A percentile compares a stretch with the other conserved stretches of the same genome.
phyloP scores from a whole-genome alignment of 1,140 invertebrate species.

The Theocolax elegans region DNA sequence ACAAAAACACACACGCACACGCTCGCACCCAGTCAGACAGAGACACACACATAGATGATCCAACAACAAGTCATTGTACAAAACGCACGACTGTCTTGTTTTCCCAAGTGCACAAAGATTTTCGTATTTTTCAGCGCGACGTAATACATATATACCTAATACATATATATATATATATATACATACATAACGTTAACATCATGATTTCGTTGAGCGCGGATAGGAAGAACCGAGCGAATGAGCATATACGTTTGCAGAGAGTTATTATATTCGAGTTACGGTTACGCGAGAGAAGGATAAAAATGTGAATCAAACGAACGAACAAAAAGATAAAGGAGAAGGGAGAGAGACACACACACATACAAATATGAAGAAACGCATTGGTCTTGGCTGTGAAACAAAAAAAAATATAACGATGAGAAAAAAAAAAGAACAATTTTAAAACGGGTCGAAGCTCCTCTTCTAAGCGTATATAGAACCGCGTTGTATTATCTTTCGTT shows the following conservation, averaged over 20 bases:
- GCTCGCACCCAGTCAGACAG: too few relatives aligned
- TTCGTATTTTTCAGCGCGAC: slow-evolving; percentile 24
- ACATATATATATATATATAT: too few relatives aligned
- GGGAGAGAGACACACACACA: too few relatives aligned
- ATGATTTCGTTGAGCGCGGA: slow-evolving; percentile 15
- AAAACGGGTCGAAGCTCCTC: slow-evolving; percentile 22
- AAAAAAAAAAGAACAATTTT: too few relatives aligned
- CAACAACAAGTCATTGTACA: slow-evolving; percentile 13
- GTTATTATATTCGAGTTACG: background rate
- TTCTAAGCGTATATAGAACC: background rate
- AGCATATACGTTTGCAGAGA: background rate
- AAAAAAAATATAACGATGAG: too few relatives aligned
- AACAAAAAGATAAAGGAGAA: background rate
- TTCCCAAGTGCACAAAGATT: background rate
- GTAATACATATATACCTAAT: too few relatives aligned
- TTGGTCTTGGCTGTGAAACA: slow-evolving; percentile 31
- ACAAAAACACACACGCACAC: too few relatives aligned
- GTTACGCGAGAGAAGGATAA: background rate
- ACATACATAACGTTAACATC: slow-evolving; percentile 7
- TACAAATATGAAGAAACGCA: background rate
- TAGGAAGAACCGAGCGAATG: background rate
- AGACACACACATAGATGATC: background rate
- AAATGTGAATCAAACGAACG: slow-evolving; percentile 2
- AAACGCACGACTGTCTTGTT: slow-evolving; percentile 24
- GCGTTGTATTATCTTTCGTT: background rate